Base-by-base conservation (phyloP, 1,140 invertebrate genomes). In the Hirudo medicinalis region DNA sequence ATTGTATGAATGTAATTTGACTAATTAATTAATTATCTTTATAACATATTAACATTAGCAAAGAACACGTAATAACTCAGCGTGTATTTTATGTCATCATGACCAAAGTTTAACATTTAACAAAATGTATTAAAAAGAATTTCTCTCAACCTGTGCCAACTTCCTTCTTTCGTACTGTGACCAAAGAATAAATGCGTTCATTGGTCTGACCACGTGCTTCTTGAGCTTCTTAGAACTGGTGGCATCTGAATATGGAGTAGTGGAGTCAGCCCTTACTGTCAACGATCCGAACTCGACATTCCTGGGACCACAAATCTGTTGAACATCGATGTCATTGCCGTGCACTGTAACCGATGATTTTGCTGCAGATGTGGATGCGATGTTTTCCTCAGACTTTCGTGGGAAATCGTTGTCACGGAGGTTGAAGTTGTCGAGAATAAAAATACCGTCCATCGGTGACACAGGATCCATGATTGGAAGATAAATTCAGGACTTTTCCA, bases 171-270 rank as follows among this genome's bases (percentile, higher is more conserved):
- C 94, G 79, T 98, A 94, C 79, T 80, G 78, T 4, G 79, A 79
- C 79, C 79, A 81, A n/a, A 80, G 78, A 79, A 81, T 81, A 73
- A 81, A 81, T 25, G 80, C 79, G 71, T 81, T 81, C 80, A 81
- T 81, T 13, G 80, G 80, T 66, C 79, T 67, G 71, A 80, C 80
- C 19, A 81, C 77, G 66, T 79, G 79, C 22, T 71, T 80, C 8
- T 76, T 76, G 20, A 74, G 73, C 72, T 80, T 80, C 74, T 80
- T 80, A 74, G 78, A 81, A 88, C 93, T 90, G 75, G 92, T 95
- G 60, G 92, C 92, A 86, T 96, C 93, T 74, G 92, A 91, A 83
- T 96, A 96, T 22, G 93, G 93, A 57, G 93, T 96, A 36, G 87
- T 85, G 19, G 92, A 94, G 82, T 90, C 89, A 83, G 91, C 89